Base-by-base conservation (phyloP, 2,888 invertebrate species). In the Drosophila yooni region DNA sequence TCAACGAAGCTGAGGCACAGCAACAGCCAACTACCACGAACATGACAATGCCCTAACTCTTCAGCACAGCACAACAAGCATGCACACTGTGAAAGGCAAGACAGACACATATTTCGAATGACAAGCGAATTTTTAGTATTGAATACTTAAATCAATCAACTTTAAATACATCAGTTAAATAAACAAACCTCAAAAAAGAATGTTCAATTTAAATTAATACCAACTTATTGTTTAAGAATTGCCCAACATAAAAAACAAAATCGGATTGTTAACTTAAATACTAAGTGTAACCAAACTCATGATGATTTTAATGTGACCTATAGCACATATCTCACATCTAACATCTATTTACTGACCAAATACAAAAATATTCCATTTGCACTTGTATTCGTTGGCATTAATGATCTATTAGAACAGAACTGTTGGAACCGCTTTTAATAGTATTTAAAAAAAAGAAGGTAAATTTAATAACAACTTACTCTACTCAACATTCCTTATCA, bases 71-170 rank as follows among this genome's bases (percentile, higher is more conserved):
- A 58, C 43, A 74, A 73, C 63, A 62, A 74, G 21, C 50, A 18
- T 57, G 60, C 52, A 76, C 50, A 33, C 61, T 64, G 63, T 65
- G 73, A 65, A 62, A 59, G 64, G 53, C 29, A 43, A 27, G 13
- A 13, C 18, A 38, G 7, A 36, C 8, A 27, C 40, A 38, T 31
- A 57, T 15, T 21, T 61, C 52, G 62, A 56, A 52, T 67, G 62
- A 61, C 43, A 46, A n/a, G 48, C 31, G 25, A 15, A 8, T 59
- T 51, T 65, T 21, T 34, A 11, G 54, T 38, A 61, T 56, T 50
- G 62, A 40, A 74, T 27, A 75, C 69, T 75, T 64, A 60, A 69
- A 56, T 56, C 79, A 68, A 78, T 73, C 78, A 27, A 31, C 25
- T 54, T n/a, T 13, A 31, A 21, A 52, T 27, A 53, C 36, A 36